phyloP scores from a whole-genome alignment of 2,113 vertebrate species.

The Mirza zaza region DNA sequence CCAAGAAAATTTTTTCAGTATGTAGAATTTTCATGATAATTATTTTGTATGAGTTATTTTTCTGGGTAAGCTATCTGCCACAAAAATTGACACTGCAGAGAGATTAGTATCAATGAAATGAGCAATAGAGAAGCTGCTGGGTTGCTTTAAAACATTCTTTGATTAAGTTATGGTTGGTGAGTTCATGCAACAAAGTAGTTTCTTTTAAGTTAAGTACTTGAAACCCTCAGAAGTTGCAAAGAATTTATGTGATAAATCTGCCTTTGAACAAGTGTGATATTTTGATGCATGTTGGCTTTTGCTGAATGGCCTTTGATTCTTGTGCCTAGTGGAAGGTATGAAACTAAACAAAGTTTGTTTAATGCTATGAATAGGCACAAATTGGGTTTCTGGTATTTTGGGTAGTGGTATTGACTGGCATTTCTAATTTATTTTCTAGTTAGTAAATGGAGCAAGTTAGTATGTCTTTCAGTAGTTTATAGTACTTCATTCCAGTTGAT shows the following conservation, averaged over 20 bases:
- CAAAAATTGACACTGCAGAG: conserved; percentile 11
- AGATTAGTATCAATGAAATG: conserved; percentile 27
- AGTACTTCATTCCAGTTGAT: background rate
- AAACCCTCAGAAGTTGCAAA: conserved; percentile 33
- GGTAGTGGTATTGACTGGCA: background rate
- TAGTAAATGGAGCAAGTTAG: conserved; percentile 2
- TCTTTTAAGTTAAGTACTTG: conserved; percentile 20
- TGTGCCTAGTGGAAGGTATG: background rate
- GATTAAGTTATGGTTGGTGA: conserved; percentile 6
- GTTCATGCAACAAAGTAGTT: background rate
- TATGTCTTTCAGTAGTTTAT: conserved; percentile 12
- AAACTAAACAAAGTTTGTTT: background rate
- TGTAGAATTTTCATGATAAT: conserved; percentile 43
- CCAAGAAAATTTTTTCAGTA: background rate
- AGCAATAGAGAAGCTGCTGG: background rate
- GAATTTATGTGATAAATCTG: background rate
- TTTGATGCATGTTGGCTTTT: conserved; percentile 26
- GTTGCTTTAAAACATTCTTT: conserved; percentile 25
- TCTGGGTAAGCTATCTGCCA: background rate
- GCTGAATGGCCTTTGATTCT: conserved; percentile 38
- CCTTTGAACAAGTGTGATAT: conserved; percentile 40
- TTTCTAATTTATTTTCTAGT: conserved; percentile 46
- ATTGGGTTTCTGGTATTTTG: conserved; percentile 25
- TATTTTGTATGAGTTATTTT: conserved; percentile 35
- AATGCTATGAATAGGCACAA: background rate